A percentile compares a stretch with the other conserved stretches of the same genome.
These are phyloP conservation scores for Himalopsyche tibetana DNA, from an alignment of 2,888 invertebrate genomes.

Conservation along the genomic window DNA sequence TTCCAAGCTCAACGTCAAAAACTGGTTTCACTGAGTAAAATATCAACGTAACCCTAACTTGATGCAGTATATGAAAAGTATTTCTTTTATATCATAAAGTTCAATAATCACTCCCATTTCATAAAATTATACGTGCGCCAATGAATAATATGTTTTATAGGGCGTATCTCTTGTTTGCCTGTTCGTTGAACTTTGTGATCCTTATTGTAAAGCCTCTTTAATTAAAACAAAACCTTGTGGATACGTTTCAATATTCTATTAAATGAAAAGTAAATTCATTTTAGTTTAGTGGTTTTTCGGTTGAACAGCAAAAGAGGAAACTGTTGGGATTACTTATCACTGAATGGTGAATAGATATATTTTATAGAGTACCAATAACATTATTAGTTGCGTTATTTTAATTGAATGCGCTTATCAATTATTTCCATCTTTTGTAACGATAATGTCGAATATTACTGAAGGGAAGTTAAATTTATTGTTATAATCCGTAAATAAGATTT, in stretches of 20 bases:
- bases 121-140: not conserved
- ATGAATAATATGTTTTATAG: not conserved
- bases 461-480: too few relatives aligned
- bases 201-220: conserved; percentile 21
- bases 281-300: conserved; percentile 14
- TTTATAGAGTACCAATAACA: too few relatives aligned
- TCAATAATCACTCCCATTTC: not conserved
- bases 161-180: conserved; percentile 17
- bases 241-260: conserved; percentile 7
- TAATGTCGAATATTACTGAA: too few relatives aligned
- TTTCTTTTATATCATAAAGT: not conserved
- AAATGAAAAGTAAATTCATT: conserved; percentile 14
- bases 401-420: too few relatives aligned
- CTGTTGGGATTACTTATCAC: not conserved
- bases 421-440: too few relatives aligned
- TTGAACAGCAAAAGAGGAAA: not conserved
- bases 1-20: too few relatives aligned
- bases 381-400: too few relatives aligned
- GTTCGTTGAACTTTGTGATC: conserved; percentile 21
- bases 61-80: not conserved
- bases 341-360: not conserved
- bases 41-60: too few relatives aligned
- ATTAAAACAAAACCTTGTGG: conserved; percentile 20
- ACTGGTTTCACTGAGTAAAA: too few relatives aligned
- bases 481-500: too few relatives aligned